Conservation (phyloP, 1,140 invertebrate genomes). For the Tribolium castaneum region DNA sequence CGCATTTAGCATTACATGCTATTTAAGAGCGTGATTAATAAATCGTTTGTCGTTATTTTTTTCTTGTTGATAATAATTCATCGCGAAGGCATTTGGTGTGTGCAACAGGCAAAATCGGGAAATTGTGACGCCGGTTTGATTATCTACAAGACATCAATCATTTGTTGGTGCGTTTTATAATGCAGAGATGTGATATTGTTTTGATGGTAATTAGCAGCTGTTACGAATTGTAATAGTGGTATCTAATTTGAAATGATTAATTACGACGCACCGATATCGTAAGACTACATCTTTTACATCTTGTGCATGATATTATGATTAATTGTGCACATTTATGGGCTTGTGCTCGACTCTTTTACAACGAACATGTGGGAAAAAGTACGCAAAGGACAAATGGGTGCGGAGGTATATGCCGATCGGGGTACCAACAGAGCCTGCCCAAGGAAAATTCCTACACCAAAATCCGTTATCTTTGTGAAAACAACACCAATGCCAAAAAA, state of each 20-base stretch:
- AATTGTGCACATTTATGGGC: conserved; percentile 24
- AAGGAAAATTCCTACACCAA: too few relatives aligned
- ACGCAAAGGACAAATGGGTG: not conserved
- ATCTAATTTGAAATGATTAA: conserved; percentile 46
- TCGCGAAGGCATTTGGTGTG: not conserved
- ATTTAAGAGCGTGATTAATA: conserved; percentile 36
- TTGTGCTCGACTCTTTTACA: not conserved
- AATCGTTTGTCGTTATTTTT: conserved; percentile 21
- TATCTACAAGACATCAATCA: conserved; percentile 35
- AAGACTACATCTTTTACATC: conserved; percentile 36
- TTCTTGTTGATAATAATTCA: conserved; percentile 9
- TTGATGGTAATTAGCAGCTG: conserved; percentile 44
- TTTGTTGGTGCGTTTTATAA: conserved; percentile 25
- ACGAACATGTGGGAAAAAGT: not conserved
- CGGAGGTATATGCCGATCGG: not conserved
- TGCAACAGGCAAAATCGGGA: conserved; percentile 20
- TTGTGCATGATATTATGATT: conserved; percentile 37
- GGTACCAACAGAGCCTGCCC: too few relatives aligned
- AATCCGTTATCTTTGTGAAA: too few relatives aligned
- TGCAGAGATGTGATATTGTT: conserved; percentile 39
- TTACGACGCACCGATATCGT: conserved; percentile 37
- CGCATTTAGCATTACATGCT: conserved; percentile 22
- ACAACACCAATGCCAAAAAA: too few relatives aligned
- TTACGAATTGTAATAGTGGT: conserved; percentile 39
- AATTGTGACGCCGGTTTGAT: not conserved